Percentiles rank a stretch among this genome's conserved stretches.
Evolutionary conservation across 2,113 vertebrate species (phyloP).

Genomic region (Carassius carassius): DNA sequence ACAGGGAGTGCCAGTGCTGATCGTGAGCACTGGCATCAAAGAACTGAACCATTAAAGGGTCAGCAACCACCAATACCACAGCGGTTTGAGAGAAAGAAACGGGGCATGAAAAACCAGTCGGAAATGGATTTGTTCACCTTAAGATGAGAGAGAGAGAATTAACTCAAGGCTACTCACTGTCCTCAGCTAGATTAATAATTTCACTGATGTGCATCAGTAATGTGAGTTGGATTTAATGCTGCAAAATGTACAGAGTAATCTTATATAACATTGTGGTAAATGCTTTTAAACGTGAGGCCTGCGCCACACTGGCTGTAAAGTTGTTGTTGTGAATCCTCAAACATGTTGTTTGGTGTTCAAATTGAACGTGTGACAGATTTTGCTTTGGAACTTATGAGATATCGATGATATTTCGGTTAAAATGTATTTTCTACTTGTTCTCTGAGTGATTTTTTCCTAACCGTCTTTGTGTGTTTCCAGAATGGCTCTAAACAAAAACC

Average conservation of each 20-base stretch:
- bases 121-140: background rate
- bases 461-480: constrained; percentile 14
- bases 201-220: background rate
- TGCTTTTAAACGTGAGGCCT: constrained; percentile 17
- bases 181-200: background rate
- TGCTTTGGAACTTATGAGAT: background rate
- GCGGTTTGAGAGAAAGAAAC: constrained; percentile 3
- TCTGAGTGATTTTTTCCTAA: background rate
- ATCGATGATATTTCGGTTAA: background rate
- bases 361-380: background rate
- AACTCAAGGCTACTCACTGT: background rate
- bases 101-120: background rate
- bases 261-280: constrained; percentile 9
- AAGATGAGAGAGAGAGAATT: background rate
- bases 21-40: constrained; percentile 45
- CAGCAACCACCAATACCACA: constrained; percentile 15
- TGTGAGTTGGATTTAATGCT: background rate
- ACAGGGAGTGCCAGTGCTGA: constrained; percentile 48
- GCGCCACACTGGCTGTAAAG: background rate
- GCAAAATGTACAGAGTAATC: background rate
- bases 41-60: constrained; percentile 48
- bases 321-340: background rate
- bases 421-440: too few relatives aligned
- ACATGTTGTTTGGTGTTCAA: background rate
- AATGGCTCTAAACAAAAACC: constrained; percentile 51